Evolutionary conservation across 2,797 vertebrate genomes (phyloP).

Genomic region (Natrix natrix): DNA sequence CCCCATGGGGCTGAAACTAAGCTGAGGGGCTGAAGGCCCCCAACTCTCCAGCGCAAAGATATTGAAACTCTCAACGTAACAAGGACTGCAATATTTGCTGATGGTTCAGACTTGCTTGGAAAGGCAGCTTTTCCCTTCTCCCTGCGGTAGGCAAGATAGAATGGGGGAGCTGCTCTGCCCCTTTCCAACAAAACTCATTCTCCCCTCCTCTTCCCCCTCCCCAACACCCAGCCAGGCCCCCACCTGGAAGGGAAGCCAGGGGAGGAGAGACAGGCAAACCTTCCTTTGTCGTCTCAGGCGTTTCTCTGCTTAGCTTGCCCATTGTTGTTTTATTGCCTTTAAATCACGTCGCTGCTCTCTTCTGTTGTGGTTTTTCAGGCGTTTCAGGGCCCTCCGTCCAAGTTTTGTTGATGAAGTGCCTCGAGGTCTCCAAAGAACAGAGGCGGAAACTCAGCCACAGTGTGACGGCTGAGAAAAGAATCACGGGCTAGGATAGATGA

Average conservation of each 20-base stretch:
- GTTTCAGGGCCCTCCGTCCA: background rate
- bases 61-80: background rate
- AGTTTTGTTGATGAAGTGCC: background rate
- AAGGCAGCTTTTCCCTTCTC: background rate
- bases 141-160: background rate
- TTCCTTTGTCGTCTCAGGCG: background rate
- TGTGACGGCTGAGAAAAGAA: background rate
- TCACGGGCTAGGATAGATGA: too few relatives aligned
- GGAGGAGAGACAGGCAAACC: background rate
- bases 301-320: background rate
- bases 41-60: background rate
- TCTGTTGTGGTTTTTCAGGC: background rate
- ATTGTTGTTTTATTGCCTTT: background rate
- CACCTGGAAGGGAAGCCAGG: background rate
- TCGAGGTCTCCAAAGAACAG: background rate
- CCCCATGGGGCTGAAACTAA: background rate
- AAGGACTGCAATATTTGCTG: background rate
- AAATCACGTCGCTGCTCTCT: background rate
- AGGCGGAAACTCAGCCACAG: background rate
- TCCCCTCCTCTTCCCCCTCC: background rate
- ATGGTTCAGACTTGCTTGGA: background rate
- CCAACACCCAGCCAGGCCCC: background rate
- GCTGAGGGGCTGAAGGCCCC: background rate
- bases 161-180: background rate
- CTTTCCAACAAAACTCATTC: background rate